Evolutionary conservation across 2,888 invertebrate genomes (phyloP), one percentile per base, ranked within the genome.

Genomic region (Euplexia lucipara): DNA sequence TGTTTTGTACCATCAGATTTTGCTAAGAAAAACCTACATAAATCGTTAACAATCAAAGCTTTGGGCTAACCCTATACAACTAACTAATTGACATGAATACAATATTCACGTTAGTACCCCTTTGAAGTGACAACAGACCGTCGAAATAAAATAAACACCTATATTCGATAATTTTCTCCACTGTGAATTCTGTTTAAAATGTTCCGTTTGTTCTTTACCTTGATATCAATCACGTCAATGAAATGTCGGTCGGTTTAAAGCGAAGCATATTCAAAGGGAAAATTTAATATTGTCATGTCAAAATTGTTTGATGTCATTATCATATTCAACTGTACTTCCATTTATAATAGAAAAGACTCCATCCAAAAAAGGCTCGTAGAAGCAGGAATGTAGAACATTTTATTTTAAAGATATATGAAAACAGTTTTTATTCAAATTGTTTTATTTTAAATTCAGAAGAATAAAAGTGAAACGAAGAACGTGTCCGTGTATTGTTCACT

Each of bases 21-120:
- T n/a, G n/a, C n/a, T n/a, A n/a, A n/a, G n/a, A n/a, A n/a, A n/a
- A n/a, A n/a, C n/a, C n/a, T n/a, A n/a, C 26, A 26, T 3, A 26
- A 26, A 26, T 26, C 26, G 9, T 56, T n/a, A 8, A 22, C 5
- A 41, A 18, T 30, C 9, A 9, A 42, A 18, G 39, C 14, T 44
- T 34, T 32, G 34, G 30, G 62, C 1, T 53, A 81, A 47, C 83
- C 83, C 77, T 83, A 71, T 4, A 16, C 16, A 48, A 2, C 7
- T 0, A 57, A 22, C 30, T 35, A 65, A 62, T 49, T 51, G 8
- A 30, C 39, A 49, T 9, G 49, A 74, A 81, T 79, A 52, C 53
- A 74, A 69, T 71, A 83, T 84, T 85, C 80, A 70, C 69, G 82
- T 79, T 81, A 54, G 37, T 52, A 68, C 74, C 16, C 59, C 54